Percentiles rank a stretch among this genome's conserved stretches.
Evolutionary conservation across 1,140 invertebrate genomes (phyloP).

Genomic region (Muscidifurax raptorellus): DNA sequence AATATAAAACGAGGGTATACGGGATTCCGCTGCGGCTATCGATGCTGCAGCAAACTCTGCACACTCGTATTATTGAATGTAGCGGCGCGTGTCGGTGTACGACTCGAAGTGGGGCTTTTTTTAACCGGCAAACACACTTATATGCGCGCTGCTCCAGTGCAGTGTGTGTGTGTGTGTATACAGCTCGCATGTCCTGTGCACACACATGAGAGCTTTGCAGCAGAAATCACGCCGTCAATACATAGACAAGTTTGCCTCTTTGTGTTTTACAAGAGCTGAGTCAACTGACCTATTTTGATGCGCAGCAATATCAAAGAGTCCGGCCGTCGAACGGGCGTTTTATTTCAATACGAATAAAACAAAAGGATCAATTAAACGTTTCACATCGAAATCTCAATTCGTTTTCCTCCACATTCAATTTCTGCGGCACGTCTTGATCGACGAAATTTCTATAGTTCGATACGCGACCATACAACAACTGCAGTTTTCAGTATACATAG

Average conservation of each 20-base stretch:
- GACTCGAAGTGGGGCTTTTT: neutral
- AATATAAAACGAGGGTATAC: neutral
- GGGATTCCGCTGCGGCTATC: too few species aligned
- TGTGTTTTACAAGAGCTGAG: constrained; percentile 54
- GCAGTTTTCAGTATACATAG: neutral
- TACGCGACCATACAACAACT: neutral
- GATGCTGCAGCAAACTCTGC: too few species aligned
- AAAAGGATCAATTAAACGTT: constrained; percentile 63
- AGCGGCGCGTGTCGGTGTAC: too few species aligned
- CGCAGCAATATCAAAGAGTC: constrained; percentile 52
- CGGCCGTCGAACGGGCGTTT: constrained; percentile 53
- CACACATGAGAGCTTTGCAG: constrained; percentile 17
- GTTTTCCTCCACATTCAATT: neutral
- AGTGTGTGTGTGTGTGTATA: too few species aligned
- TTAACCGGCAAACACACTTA: constrained; percentile 10
- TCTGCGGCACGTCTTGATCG: neutral
- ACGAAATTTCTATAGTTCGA: too few species aligned
- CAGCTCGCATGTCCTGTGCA: constrained; percentile 7
- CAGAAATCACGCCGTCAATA: constrained; percentile 60
- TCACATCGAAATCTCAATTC: constrained; percentile 28
- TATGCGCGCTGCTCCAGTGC: neutral
- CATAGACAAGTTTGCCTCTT: constrained; percentile 59
- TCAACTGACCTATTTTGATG: constrained; percentile 18
- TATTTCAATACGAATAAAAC: constrained; percentile 46
- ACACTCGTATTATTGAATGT: too few species aligned